These are phyloP conservation scores for Dasyprocta punctata DNA, from an alignment of 2,113 vertebrate species.

Conservation along the genomic window DNA sequence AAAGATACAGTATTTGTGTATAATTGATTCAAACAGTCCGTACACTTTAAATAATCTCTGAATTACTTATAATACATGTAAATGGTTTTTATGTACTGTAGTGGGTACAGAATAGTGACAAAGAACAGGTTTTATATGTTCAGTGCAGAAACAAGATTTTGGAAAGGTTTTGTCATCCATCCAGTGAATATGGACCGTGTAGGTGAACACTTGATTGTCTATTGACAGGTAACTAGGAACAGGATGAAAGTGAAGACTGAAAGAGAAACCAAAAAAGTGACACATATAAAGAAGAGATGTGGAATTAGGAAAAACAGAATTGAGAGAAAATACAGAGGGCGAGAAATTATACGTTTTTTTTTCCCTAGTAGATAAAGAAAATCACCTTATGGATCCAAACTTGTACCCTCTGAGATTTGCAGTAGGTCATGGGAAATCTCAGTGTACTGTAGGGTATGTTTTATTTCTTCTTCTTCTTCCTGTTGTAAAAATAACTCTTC, in stretches of 20 bases:
- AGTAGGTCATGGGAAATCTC: not conserved
- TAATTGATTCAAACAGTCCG: not conserved
- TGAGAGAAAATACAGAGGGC: not conserved
- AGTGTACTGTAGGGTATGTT: not conserved
- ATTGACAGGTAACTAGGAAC: not conserved
- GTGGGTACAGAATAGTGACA: not conserved
- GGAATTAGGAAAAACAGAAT: not conserved
- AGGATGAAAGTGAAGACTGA: not conserved
- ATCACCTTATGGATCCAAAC: not conserved
- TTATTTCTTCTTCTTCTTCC: conserved; percentile 75
- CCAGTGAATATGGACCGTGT: too few species aligned
- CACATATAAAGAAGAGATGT: not conserved
- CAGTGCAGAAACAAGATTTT: not conserved
- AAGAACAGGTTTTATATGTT: not conserved
- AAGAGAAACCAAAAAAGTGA: not conserved
- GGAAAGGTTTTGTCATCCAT: not conserved
- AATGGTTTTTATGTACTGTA: not conserved
- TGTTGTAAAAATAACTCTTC: conserved; percentile 68
- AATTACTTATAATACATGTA: not conserved
- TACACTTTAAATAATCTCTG: not conserved
- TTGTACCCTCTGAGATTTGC: conserved; percentile 38
- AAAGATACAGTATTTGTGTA: not conserved
- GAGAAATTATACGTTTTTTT: not conserved
- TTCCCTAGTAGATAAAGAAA: not conserved
- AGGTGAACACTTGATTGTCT: not conserved